Conservation (phyloP, 2,797 vertebrate species). For the Triplophysa yarkandensis region DNA sequence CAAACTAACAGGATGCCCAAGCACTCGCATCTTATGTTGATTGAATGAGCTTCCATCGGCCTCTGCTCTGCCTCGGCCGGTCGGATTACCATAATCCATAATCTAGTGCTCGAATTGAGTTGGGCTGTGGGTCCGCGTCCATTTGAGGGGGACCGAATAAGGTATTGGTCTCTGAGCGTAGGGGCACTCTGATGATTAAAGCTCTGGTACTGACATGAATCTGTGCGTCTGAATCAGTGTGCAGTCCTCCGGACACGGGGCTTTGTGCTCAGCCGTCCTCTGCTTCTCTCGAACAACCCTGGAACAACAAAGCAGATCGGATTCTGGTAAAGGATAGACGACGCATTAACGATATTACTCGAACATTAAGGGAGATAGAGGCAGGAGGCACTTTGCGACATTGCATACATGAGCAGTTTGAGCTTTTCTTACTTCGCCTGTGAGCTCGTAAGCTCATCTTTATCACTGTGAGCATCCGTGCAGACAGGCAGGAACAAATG, state of each 20-base stretch:
- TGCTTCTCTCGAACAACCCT: conserved; percentile 20
- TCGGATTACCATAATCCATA: conserved; percentile 77
- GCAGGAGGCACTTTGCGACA: conserved; percentile 33
- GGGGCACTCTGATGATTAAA: conserved; percentile 46
- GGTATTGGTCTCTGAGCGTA: conserved; percentile 40
- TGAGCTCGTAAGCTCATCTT: conserved; percentile 29
- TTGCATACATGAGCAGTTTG: conserved; percentile 36
- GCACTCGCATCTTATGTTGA: conserved; percentile 43
- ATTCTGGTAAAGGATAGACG: conserved; percentile 33
- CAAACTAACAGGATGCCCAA: conserved; percentile 36
- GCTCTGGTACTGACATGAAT: conserved; percentile 32
- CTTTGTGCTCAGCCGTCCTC: conserved; percentile 11
- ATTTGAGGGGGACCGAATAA: conserved; percentile 35
- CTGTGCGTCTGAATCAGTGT: conserved; percentile 24
- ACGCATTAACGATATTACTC: conserved; percentile 41
- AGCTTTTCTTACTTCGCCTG: conserved; percentile 29
- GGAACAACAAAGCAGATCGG: conserved; percentile 44
- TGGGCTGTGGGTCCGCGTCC: conserved; percentile 34
- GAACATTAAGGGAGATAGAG: conserved; percentile 36
- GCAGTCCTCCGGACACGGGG: not conserved
- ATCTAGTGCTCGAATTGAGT: conserved; percentile 62
- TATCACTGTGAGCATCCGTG: conserved; percentile 22
- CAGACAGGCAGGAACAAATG: conserved; percentile 20
- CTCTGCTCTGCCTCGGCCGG: conserved; percentile 41
- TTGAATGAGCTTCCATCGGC: conserved; percentile 56